phyloP scores from a whole-genome alignment of 2,888 invertebrate species.

The Drosophila mimica region DNA sequence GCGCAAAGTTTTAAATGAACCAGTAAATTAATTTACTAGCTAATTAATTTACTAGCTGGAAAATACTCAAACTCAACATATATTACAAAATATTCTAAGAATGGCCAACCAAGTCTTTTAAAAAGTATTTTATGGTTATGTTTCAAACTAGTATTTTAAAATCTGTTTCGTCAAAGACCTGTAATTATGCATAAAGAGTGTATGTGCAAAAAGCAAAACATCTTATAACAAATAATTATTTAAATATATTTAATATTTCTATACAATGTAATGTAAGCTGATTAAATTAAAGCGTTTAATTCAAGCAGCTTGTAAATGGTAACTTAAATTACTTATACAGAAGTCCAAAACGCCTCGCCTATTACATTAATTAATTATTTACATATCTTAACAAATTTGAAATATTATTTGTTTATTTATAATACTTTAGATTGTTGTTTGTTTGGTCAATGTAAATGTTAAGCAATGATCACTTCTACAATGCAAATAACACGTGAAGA shows the following conservation, averaged over 20 bases:
- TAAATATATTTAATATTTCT: neutral
- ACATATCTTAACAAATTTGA: neutral
- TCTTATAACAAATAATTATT: neutral
- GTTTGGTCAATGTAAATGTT: neutral
- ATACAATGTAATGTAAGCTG: neutral
- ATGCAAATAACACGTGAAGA: too few relatives aligned
- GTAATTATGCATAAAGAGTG: neutral
- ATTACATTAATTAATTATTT: neutral
- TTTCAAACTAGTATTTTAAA: neutral
- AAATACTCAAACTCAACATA: neutral
- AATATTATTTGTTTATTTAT: neutral
- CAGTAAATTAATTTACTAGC: constrained; percentile 4
- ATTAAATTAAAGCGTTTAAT: neutral
- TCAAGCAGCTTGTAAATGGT: neutral
- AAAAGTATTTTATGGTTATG: neutral
- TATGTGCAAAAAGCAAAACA: neutral
- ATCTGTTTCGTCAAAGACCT: neutral
- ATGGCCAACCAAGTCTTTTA: neutral
- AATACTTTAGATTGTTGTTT: neutral
- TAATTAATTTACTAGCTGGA: neutral
- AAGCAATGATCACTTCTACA: neutral
- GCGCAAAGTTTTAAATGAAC: neutral
- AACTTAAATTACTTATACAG: neutral
- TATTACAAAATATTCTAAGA: neutral
- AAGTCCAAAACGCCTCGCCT: neutral